Percentiles rank a stretch among this genome's conserved stretches.
Conservation (phyloP, 2,113 vertebrate species). For the Coptodon bakossiorum region DNA sequence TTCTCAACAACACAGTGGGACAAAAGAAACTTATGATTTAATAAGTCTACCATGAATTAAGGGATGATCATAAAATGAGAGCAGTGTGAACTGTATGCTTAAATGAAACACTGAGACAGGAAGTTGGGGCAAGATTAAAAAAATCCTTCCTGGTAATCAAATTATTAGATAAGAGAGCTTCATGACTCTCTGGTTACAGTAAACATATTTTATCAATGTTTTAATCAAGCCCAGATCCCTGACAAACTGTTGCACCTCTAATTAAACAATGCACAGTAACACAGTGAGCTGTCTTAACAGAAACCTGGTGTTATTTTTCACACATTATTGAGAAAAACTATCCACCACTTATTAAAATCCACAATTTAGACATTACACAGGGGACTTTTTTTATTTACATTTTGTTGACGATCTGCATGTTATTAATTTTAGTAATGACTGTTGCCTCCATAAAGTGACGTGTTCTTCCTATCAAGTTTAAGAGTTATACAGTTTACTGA, state of each 20-base stretch:
- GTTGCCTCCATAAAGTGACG: not conserved
- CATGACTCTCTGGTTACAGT: not conserved
- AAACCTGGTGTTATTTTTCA: not conserved
- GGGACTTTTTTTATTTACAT: not conserved
- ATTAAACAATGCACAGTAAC: slow-evolving; percentile 4
- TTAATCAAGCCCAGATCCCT: not conserved
- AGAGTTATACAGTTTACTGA: not conserved
- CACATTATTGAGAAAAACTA: not conserved
- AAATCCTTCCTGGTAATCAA: not conserved
- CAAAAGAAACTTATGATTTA: not conserved
- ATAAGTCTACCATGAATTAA: fast-evolving
- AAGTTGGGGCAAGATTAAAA: not conserved
- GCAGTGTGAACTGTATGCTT: not conserved
- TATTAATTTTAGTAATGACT: not conserved
- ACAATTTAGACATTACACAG: not conserved
- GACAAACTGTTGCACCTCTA: not conserved
- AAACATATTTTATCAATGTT: not conserved
- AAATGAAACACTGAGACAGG: not conserved
- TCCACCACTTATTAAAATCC: not conserved
- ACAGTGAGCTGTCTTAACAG: not conserved
- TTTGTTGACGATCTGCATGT: not conserved
- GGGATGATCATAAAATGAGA: not conserved
- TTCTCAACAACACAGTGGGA: not conserved
- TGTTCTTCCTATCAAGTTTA: not conserved
- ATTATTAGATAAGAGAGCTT: not conserved